Evolutionary conservation across 2,113 vertebrate species (phyloP), one percentile per base, ranked within the genome.

Genomic region (Gorsachius goisagi): DNA sequence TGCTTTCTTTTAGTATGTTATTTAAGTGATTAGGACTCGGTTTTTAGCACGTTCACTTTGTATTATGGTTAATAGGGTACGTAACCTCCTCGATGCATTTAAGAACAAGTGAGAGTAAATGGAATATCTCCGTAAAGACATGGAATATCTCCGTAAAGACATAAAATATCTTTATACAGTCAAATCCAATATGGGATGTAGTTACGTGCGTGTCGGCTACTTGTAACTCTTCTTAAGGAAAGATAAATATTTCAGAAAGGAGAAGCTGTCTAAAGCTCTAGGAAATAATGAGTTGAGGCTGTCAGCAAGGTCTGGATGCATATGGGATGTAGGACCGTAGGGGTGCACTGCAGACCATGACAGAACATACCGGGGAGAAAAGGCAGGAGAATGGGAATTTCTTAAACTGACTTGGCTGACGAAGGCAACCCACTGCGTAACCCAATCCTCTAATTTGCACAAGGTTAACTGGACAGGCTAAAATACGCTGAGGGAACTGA

Each of bases 181-280:
- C 21, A 67, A 68, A 50, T 67, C 41, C 17, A 22, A 3, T 11
- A 6, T 2, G 9, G 52, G 39, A 17, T 71, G 60, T 78, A n/a
- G 6, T 60, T 60, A 24, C 22, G 21, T 50, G 30, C 5, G 8
- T 1, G 5, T 37, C 2, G 1, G 6, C 6, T 23, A 0, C 14
- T 45, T 63, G 45, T 26, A 58, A 14, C 28, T 58, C 10, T 16
- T 72, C 32, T 17, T 14, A 22, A 28, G 23, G 26, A 24, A 32
- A 30, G 11, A 5, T 1, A 22, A 20, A 8, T 39, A 6, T 77
- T 90, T 82, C 11, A 27, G 50, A 37, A n/a, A 52, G 50, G 18
- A 66, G 62, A 39, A 83, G 11, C 32, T 67, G 5, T 15, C 12
- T 64, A 11, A 5, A 26, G 39, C 41, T 28, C 3, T 5, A 22